phyloP scores from a whole-genome alignment of 2,113 vertebrate genomes.

The Gracilinanus agilis region DNA sequence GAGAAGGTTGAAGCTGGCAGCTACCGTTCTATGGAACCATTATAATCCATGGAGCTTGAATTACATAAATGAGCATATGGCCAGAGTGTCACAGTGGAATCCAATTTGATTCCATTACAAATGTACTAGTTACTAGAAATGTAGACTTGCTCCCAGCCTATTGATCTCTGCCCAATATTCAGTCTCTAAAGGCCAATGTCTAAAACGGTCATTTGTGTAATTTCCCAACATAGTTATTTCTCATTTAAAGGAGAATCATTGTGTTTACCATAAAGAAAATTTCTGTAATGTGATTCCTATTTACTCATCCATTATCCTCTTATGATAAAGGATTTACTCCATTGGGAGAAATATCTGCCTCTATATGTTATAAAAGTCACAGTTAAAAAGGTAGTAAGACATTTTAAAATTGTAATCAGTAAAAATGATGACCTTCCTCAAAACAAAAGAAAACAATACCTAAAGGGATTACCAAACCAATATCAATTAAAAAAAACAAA shows the following conservation, averaged over 20 bases:
- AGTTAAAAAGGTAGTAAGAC: neutral
- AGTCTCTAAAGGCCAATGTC: neutral
- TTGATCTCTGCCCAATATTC: neutral
- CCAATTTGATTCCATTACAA: neutral
- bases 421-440: neutral
- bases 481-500: neutral
- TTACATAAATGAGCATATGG: neutral
- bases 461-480: neutral
- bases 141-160: neutral
- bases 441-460: neutral
- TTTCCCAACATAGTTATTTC: neutral
- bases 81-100: neutral
- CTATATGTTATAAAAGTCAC: neutral
- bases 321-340: neutral
- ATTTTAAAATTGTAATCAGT: neutral
- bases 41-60: neutral
- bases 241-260: neutral
- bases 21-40: neutral
- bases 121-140: neutral
- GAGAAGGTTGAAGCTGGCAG: neutral
- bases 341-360: neutral
- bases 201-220: slow-evolving; percentile 16
- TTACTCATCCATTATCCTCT: slow-evolving; percentile 16
- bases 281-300: neutral
- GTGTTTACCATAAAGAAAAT: slow-evolving; percentile 9